Evolutionary conservation across 2,888 invertebrate species (phyloP).

Genomic region (Nemotelus nigrinus): DNA sequence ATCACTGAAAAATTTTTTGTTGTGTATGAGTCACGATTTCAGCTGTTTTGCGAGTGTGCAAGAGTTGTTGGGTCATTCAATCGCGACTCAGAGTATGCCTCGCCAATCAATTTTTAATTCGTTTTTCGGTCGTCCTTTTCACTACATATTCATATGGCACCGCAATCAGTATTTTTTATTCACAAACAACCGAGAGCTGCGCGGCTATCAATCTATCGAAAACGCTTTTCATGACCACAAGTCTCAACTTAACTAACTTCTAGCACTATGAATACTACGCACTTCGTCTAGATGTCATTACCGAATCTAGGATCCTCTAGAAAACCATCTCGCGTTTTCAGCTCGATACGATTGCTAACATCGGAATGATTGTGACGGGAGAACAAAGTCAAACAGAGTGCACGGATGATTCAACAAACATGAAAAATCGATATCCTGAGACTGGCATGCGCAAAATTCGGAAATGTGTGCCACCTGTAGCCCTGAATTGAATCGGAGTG

Average conservation of each 20-base stretch:
- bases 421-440: slow-evolving; percentile 55
- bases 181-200: neutral
- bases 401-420: slow-evolving; percentile 55
- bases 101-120: slow-evolving; percentile 16
- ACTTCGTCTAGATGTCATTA: neutral
- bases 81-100: neutral
- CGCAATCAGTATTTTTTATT: neutral
- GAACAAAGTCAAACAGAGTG: slow-evolving; percentile 50
- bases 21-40: slow-evolving; percentile 33
- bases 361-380: slow-evolving; percentile 40
- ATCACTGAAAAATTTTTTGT: slow-evolving; percentile 15
- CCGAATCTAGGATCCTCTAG: neutral
- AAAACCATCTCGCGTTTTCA: slow-evolving; percentile 6
- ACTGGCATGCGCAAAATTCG: slow-evolving; percentile 36
- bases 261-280: neutral
- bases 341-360: slow-evolving; percentile 1
- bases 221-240: neutral
- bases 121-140: neutral
- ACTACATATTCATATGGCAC: slow-evolving; percentile 22
- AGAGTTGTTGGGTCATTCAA: slow-evolving; percentile 8
- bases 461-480: slow-evolving; percentile 44
- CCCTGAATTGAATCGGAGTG: slow-evolving; percentile 14
- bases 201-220: no score
- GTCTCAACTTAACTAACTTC: slow-evolving; percentile 7
- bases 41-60: slow-evolving; percentile 34